phyloP scores from a whole-genome alignment of 2,888 invertebrate genomes.

The Ptycholaimellus sp. region DNA sequence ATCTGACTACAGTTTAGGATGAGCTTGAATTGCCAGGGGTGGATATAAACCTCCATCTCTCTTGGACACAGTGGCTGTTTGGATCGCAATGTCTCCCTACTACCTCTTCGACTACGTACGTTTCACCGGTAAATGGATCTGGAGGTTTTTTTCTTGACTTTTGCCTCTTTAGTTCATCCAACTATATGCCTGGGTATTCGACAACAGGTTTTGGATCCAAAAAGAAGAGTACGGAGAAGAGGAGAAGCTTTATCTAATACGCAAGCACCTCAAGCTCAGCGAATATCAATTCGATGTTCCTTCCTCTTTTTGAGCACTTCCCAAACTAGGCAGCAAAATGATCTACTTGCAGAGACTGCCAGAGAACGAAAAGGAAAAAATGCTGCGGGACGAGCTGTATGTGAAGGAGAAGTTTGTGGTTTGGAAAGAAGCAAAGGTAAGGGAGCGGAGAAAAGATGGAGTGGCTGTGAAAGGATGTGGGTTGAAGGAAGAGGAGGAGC shows the following conservation, averaged over 20 bases:
- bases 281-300: conserved; percentile 31
- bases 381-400: conserved; percentile 50
- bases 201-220: no score
- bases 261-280: conserved; percentile 41
- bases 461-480: no score
- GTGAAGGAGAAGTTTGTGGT: conserved; percentile 46
- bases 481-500: conserved; percentile 60
- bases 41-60: conserved; percentile 59
- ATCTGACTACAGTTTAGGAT: neutral
- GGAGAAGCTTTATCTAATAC: conserved; percentile 55
- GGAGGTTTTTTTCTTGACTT: conserved; percentile 48
- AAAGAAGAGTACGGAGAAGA: conserved; percentile 49
- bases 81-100: conserved; percentile 51
- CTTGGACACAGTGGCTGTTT: conserved; percentile 52
- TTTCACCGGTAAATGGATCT: conserved; percentile 55
- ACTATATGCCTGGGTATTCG: no score
- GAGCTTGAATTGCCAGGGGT: conserved; percentile 37
- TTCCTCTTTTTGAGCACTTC: neutral
- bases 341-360: conserved; percentile 32
- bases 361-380: conserved; percentile 46
- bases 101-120: conserved; percentile 41
- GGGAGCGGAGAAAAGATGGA: no score
- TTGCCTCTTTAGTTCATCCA: no score
- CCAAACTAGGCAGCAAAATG: neutral
- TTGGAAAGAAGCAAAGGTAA: conserved; percentile 53